Evolutionary conservation across 2,888 invertebrate genomes (phyloP), one percentile per base, ranked within the genome.

Genomic region (Dryadula phaetusa): DNA sequence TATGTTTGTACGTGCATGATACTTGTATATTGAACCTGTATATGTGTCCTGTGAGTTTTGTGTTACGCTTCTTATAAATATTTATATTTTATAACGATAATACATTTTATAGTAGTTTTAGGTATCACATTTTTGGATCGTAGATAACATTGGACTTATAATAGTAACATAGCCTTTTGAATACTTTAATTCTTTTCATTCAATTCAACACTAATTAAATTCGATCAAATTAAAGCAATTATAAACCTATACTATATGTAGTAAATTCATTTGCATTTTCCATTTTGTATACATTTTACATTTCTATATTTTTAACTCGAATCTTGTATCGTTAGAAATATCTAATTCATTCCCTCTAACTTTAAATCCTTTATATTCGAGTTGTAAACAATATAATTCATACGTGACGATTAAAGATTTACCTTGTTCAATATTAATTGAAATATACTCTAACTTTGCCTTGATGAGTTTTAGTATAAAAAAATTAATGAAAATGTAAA

Each of bases 31-130:
- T 67, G 49, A 64, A 82, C 81, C 78, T 80, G 76, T 81, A 79
- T 64, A 84, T 93, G 93, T 94, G 94, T 93, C 94, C 94, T 94
- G 94, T 94, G 93, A 91, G 80, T 82, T 80, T 88, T 91, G 90
- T 93, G 94, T 93, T 94, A 88, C 88, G 93, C 94, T 94, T 94
- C 85, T 88, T 90, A 88, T 86, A 67, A 64, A 47, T 65, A 60
- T 63, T 62, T 64, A 47, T 69, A 82, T 83, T 58, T 47, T 52
- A 18, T 52, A 70, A 69, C 32, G 78, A 70, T 72, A 70, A 76
- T 75, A 58, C 78, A 75, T 77, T 72, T 70, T 69, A 72, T 73
- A 74, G 71, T 79, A 74, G 69, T 75, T 81, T 42, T 53, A 53
- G 58, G 58, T 60, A 28, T 60, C 60, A 60, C 42, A 25, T 32